Base-by-base conservation (phyloP, 2,888 invertebrate species). In the Ditula angustiorana region DNA sequence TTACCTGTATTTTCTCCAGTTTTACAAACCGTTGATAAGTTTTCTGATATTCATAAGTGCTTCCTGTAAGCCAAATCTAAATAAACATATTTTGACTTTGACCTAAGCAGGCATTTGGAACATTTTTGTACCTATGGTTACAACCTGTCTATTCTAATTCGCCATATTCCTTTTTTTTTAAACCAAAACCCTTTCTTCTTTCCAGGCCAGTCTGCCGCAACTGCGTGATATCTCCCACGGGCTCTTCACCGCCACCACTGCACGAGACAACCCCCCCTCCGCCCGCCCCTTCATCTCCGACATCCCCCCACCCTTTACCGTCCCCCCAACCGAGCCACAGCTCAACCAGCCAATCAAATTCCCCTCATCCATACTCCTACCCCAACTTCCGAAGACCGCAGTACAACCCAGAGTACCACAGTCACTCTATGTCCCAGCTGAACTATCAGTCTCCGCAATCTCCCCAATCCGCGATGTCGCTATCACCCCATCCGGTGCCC, bases 151-250 rank as follows among this genome's bases (percentile, higher is more conserved):
- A n/a, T n/a, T n/a, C n/a, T n/a, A n/a, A n/a, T n/a, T n/a, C n/a
- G n/a, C n/a, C n/a, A n/a, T n/a, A n/a, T n/a, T n/a, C n/a, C n/a
- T n/a, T n/a, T n/a, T n/a, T n/a, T n/a, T n/a, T n/a, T 16, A 16
- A 5, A 3, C 5, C 16, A 5, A 5, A 16, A 11, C 10, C 0
- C 57, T 67, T 64, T 67, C 68, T 73, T 78, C 69, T 81, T 88
- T 85, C 75, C 95, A 97, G 97, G 83, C 96, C 97, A 75, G 96
- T 97, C 82, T 97, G 96, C 92, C 94, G 96, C 68, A 96, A 96
- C 93, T 97, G 96, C 94, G 96, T 96, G 87, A 92, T 94, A 30
- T 92, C 94, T 47, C 93, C 91, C 61, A 93, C 94, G 24, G 83
- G 92, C 0, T 90, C 92, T 4, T 88, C 91, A 1, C 89, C 91